phyloP scores from a whole-genome alignment of 1,140 invertebrate genomes.

The Drosophila aff. region DNA sequence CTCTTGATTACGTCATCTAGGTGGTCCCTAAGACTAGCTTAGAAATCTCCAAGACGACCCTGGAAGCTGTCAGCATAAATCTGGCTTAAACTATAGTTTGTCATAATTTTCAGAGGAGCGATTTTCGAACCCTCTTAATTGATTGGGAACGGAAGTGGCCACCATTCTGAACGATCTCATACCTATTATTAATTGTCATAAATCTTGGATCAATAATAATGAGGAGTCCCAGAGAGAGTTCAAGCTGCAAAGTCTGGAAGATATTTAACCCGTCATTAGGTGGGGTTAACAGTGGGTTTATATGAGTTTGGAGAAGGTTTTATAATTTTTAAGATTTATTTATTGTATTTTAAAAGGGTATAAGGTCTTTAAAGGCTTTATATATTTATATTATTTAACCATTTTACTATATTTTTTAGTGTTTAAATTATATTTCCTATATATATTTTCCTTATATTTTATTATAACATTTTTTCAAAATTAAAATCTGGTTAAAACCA shows the following conservation, averaged over 20 bases:
- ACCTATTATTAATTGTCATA: conserved; percentile 85
- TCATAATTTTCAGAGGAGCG: conserved; percentile 56
- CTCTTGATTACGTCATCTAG: conserved; percentile 73
- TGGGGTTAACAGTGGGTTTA: conserved; percentile 11
- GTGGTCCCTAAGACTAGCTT: conserved; percentile 47
- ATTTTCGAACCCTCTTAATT: conserved; percentile 54
- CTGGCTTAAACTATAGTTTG: conserved; percentile 65
- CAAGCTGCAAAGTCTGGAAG: conserved; percentile 69
- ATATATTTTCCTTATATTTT: not conserved
- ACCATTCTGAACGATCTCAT: conserved; percentile 46
- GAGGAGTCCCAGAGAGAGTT: conserved; percentile 34
- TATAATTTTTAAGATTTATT: too few relatives aligned
- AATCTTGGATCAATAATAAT: conserved; percentile 75
- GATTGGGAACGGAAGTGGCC: conserved; percentile 78
- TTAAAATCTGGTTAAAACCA: not conserved
- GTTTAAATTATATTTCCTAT: not conserved
- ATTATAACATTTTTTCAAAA: accelerated
- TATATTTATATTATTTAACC: not conserved
- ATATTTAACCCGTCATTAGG: conserved; percentile 55
- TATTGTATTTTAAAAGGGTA: not conserved
- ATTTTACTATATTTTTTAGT: not conserved
- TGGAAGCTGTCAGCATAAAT: conserved; percentile 70
- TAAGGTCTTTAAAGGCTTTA: not conserved
- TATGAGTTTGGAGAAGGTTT: too few relatives aligned
- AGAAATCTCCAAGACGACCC: conserved; percentile 6